These are phyloP conservation scores for Babyrousa celebensis DNA, from an alignment of 2,797 vertebrate genomes.

Conservation along the genomic window DNA sequence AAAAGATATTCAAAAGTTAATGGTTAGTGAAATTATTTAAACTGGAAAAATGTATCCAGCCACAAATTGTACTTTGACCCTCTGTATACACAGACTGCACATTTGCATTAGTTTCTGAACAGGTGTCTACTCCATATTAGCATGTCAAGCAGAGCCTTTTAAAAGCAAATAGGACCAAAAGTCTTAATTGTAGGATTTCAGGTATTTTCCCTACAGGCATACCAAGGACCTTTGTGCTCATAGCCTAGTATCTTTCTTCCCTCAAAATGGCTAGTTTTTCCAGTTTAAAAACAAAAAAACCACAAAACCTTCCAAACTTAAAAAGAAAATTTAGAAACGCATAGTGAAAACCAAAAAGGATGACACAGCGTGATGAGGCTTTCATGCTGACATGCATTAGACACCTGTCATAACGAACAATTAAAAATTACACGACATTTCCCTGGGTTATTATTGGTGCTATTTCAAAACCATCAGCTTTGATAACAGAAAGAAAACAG, in stretches of 20 bases:
- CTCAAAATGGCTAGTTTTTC: constrained; percentile 76
- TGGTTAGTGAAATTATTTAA: constrained; percentile 80
- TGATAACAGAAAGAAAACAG: constrained; percentile 91
- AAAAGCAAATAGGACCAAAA: constrained; percentile 62
- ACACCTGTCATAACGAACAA: constrained; percentile 84
- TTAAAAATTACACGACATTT: constrained; percentile 77
- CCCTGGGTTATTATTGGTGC: constrained; percentile 83
- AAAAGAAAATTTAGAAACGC: constrained; percentile 72
- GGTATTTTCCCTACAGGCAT: constrained; percentile 56
- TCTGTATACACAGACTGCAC: constrained; percentile 65
- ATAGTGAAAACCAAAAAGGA: constrained; percentile 72
- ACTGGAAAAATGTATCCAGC: constrained; percentile 82
- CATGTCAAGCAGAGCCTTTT: constrained; percentile 29
- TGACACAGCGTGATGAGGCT: constrained; percentile 65
- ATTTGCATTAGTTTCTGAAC: constrained; percentile 70
- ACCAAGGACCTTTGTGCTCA: constrained; percentile 59
- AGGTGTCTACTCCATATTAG: constrained; percentile 75
- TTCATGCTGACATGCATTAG: constrained; percentile 84
- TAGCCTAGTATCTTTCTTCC: constrained; percentile 38
- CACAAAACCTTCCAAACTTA: constrained; percentile 64
- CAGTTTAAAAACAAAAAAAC: constrained; percentile 80
- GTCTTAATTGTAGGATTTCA: constrained; percentile 40
- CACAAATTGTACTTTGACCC: constrained; percentile 82
- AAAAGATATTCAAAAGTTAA: constrained; percentile 77
- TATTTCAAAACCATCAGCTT: constrained; percentile 79